Percentiles rank a stretch among this genome's conserved stretches.
These are phyloP conservation scores for Muntiacus reevesi DNA, from an alignment of 2,113 vertebrate genomes.

Conservation along the genomic window DNA sequence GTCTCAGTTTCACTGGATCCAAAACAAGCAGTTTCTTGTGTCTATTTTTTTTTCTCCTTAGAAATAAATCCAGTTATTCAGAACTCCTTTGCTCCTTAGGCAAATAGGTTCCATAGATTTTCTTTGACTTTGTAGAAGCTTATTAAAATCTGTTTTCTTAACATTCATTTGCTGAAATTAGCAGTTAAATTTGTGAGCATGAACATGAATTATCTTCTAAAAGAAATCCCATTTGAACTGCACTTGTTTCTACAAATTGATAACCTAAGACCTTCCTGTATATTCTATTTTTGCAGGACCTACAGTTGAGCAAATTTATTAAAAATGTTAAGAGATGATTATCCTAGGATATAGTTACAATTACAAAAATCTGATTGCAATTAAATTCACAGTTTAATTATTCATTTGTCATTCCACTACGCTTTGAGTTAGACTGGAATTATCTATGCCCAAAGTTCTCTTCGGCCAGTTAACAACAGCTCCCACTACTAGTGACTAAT, in stretches of 20 bases:
- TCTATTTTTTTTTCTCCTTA: not conserved
- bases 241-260: not conserved
- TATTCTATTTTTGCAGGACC: not conserved
- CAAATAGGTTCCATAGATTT: not conserved
- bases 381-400: not conserved
- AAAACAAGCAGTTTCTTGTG: not conserved
- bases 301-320: not conserved
- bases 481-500: not conserved
- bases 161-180: not conserved
- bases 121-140: not conserved
- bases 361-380: not conserved
- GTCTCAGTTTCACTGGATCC: not conserved
- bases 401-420: not conserved
- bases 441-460: not conserved
- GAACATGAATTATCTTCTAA: not conserved
- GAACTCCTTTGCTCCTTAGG: not conserved
- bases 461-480: not conserved
- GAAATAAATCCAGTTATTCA: not conserved
- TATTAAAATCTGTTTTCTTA: not conserved
- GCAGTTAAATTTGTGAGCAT: not conserved
- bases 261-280: not conserved
- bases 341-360: not conserved
- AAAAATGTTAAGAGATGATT: not conserved
- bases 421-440: not conserved
- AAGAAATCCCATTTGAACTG: not conserved